Conservation (phyloP, 2,888 invertebrate species). For the Chymomyza fuscimana region DNA sequence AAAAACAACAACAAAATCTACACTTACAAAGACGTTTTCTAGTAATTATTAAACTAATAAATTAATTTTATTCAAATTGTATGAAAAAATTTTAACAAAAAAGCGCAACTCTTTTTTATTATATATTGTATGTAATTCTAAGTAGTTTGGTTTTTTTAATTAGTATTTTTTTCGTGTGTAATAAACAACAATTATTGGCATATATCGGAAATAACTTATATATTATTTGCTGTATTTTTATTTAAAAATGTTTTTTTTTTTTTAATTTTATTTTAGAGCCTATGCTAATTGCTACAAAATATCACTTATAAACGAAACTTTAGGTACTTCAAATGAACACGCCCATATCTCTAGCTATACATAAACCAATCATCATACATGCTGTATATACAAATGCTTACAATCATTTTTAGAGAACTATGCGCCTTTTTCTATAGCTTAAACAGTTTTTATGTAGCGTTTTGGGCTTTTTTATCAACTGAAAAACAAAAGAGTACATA, state of each 20-base stretch:
- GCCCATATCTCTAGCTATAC: neutral
- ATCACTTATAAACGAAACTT: slow-evolving; percentile 6
- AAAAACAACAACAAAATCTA: slow-evolving; percentile 52
- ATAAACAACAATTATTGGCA: slow-evolving; percentile 58
- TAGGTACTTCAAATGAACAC: neutral
- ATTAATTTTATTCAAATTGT: slow-evolving; percentile 15
- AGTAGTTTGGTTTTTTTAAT: slow-evolving; percentile 70
- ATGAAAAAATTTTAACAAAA: slow-evolving; percentile 9
- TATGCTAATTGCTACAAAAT: neutral
- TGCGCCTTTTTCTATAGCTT: slow-evolving; percentile 19
- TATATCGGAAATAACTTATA: slow-evolving; percentile 19
- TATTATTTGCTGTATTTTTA: neutral
- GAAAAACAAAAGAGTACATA: slow-evolving; percentile 5
- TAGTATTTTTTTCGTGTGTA: slow-evolving; percentile 65
- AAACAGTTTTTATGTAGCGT: neutral
- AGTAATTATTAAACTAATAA: slow-evolving; percentile 58
- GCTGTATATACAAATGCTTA: slow-evolving; percentile 54
- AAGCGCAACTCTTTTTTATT: slow-evolving; percentile 14
- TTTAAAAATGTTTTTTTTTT: neutral
- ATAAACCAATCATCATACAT: slow-evolving; percentile 2
- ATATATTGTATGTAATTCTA: slow-evolving; percentile 32
- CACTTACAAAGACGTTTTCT: slow-evolving; percentile 73
- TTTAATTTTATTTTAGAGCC: neutral
- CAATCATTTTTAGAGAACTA: slow-evolving; percentile 30
- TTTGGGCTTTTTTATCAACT: slow-evolving; percentile 10